These are phyloP conservation scores for Neostethus bicornis DNA, from an alignment of 2,797 vertebrate genomes.

Conservation along the genomic window DNA sequence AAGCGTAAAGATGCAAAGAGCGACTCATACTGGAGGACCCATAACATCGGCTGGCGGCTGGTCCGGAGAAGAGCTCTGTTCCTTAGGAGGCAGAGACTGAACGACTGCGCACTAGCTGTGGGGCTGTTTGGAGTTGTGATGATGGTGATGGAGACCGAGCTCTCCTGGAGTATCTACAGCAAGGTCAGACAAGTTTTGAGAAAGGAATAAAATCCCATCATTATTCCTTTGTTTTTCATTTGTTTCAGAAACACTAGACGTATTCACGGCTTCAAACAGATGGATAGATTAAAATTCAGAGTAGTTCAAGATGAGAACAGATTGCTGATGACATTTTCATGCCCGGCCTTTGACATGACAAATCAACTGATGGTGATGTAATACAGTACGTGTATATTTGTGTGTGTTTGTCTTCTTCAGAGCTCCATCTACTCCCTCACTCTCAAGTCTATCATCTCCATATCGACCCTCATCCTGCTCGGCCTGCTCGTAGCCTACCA, in stretches of 20 bases:
- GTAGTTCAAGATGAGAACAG: conserved; percentile 29
- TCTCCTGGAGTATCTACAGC: conserved; percentile 94
- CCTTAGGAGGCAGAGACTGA: conserved; percentile 88
- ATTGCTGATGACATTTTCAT: conserved; percentile 25
- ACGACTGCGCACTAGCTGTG: conserved; percentile 89
- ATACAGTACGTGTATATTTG: conserved; percentile 13
- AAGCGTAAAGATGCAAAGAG: conserved; percentile 51
- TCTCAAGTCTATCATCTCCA: conserved; percentile 91
- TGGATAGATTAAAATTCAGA: conserved; percentile 4
- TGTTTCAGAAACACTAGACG: conserved; percentile 12
- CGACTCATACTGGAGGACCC: conserved; percentile 80
- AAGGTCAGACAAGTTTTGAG: conserved; percentile 82
- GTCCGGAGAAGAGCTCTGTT: conserved; percentile 87
- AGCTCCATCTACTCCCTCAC: conserved; percentile 90
- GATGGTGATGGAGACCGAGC: conserved; percentile 94
- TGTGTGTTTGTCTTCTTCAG: conserved; percentile 67
- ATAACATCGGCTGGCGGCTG: conserved; percentile 89
- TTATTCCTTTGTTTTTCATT: background rate
- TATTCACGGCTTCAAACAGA: conserved; percentile 32
- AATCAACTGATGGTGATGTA: conserved; percentile 28
- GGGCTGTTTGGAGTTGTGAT: conserved; percentile 90
- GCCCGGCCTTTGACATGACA: conserved; percentile 19
- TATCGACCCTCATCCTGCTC: conserved; percentile 87
- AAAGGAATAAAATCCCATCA: background rate
- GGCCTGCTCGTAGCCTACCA: conserved; percentile 91